phyloP scores from a whole-genome alignment of 2,113 vertebrate genomes.

The Apteryx mantelli region DNA sequence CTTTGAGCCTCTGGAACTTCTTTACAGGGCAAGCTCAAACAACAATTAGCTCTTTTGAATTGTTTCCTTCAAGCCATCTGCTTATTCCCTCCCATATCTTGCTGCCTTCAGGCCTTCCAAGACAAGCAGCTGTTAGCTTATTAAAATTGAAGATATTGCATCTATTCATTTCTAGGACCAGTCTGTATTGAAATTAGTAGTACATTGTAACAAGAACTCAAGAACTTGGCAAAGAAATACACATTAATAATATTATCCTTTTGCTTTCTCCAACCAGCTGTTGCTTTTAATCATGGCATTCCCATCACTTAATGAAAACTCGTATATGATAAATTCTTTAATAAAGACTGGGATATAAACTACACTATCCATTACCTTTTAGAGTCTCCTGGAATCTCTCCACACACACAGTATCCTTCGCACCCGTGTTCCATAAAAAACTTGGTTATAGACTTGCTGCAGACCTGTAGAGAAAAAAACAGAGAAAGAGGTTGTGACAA shows the following conservation, averaged over 20 bases:
- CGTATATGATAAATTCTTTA: neutral
- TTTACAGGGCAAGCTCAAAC: neutral
- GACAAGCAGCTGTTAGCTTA: neutral
- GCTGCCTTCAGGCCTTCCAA: neutral
- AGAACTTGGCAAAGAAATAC: neutral
- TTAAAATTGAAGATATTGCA: neutral
- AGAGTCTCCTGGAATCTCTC: neutral
- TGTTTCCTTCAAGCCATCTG: neutral
- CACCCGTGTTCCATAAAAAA: neutral
- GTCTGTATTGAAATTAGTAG: neutral
- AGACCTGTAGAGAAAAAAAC: neutral
- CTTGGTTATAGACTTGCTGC: neutral
- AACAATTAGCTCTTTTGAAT: neutral
- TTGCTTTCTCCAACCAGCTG: neutral
- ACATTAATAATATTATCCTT: neutral
- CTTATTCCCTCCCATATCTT: neutral
- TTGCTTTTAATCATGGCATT: neutral
- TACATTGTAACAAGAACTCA: neutral
- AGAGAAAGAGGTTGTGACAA: neutral
- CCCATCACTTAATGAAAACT: neutral
- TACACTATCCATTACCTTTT: neutral
- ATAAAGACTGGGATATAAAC: neutral
- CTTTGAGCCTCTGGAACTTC: neutral
- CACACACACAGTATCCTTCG: neutral
- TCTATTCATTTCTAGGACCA: neutral